Percentiles rank a stretch among this genome's conserved stretches.
Conservation (phyloP, 2,797 vertebrate species). For the Rachycentron canadum region DNA sequence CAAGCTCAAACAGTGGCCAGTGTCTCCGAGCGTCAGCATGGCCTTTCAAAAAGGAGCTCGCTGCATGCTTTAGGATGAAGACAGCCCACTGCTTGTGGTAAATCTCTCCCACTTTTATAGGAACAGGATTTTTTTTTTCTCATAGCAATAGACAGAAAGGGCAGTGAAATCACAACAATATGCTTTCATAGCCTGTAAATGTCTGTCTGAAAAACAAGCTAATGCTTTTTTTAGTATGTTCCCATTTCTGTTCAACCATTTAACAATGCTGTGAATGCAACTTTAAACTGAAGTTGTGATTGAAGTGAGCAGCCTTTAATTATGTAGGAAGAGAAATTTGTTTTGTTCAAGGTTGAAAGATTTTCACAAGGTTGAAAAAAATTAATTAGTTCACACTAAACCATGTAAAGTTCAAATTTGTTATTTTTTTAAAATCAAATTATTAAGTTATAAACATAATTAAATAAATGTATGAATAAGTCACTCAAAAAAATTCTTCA, state of each 20-base stretch:
- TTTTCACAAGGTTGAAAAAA: constrained; percentile 17
- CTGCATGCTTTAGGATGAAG: constrained; percentile 42
- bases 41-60: constrained; percentile 36
- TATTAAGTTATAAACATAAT: not conserved
- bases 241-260: constrained; percentile 28
- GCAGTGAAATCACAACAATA: constrained; percentile 35
- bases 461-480: not conserved
- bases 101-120: constrained; percentile 57
- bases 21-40: constrained; percentile 46
- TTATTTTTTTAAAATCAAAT: not conserved
- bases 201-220: constrained; percentile 24
- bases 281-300: constrained; percentile 36
- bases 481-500: not conserved
- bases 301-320: constrained; percentile 43
- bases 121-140: constrained; percentile 42
- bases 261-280: constrained; percentile 38
- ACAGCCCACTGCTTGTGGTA: constrained; percentile 47
- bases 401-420: not conserved
- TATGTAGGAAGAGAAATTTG: constrained; percentile 23
- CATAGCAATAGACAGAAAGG: constrained; percentile 40
- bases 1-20: constrained; percentile 73
- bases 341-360: constrained; percentile 6
- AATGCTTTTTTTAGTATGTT: constrained; percentile 27
- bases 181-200: constrained; percentile 43
- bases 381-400: not conserved